Conservation (phyloP, 2,888 invertebrate genomes). For the Caenorhabditis virilis region DNA sequence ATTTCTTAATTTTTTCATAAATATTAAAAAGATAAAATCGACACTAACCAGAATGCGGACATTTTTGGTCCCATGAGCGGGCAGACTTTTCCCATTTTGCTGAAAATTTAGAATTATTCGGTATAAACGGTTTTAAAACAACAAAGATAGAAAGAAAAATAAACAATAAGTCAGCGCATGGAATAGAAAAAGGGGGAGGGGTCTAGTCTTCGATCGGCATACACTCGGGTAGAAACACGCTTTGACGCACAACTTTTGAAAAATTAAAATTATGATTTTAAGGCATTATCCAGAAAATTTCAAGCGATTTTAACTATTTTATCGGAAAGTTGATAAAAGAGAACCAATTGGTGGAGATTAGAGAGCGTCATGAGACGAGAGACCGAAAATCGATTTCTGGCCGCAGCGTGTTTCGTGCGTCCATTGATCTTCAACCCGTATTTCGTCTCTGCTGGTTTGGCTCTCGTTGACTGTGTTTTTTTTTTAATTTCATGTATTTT, state of each 20-base stretch:
- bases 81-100: slow-evolving; percentile 63
- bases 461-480: slow-evolving; percentile 18
- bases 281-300: background rate
- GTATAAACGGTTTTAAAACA: background rate
- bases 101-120: slow-evolving; percentile 8
- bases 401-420: slow-evolving; percentile 14
- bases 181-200: slow-evolving; percentile 3
- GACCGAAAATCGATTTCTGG: slow-evolving; percentile 33
- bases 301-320: background rate
- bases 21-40: slow-evolving; percentile 5
- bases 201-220: slow-evolving; percentile 27
- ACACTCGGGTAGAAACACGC: slow-evolving; percentile 19
- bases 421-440: slow-evolving; percentile 40
- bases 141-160: slow-evolving; percentile 3
- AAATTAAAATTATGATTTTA: background rate
- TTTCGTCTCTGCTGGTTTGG: slow-evolving; percentile 11
- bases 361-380: slow-evolving; percentile 18
- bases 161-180: background rate
- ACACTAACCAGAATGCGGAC: slow-evolving; percentile 68
- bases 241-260: slow-evolving; percentile 18
- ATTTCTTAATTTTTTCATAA: slow-evolving; percentile 1
- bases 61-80: slow-evolving; percentile 67
- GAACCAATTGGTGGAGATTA: too few species aligned
- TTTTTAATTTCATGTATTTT: background rate
- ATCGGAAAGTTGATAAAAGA: background rate